Percentiles rank a stretch among this genome's conserved stretches.
Conservation (phyloP, 2,888 invertebrate genomes). For the Parnassius orleans region DNA sequence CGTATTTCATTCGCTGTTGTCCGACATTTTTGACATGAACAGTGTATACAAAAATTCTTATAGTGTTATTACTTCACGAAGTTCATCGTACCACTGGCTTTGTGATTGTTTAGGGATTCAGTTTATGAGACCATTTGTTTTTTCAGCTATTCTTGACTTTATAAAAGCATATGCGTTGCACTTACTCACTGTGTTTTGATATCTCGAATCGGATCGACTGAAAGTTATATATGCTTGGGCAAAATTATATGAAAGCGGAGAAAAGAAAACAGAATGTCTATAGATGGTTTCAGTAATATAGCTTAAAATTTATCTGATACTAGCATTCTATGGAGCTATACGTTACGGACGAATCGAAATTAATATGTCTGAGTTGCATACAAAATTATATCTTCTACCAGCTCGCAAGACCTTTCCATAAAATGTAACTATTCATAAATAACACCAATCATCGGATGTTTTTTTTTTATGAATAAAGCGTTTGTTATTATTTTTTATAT, state of each 20-base stretch:
- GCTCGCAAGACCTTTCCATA: background rate
- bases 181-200: constrained; percentile 39
- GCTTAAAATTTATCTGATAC: constrained; percentile 2
- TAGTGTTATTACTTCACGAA: background rate
- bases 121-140: constrained; percentile 35
- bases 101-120: constrained; percentile 41
- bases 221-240: constrained; percentile 31
- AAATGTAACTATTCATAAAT: too few relatives aligned
- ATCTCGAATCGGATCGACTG: constrained; percentile 34
- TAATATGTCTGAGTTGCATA: too few relatives aligned
- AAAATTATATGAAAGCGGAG: constrained; percentile 32
- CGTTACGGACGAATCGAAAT: background rate
- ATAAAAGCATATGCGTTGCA: constrained; percentile 36
- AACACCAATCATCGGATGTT: background rate
- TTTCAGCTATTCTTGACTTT: constrained; percentile 38
- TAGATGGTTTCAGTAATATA: constrained; percentile 6
- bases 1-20: background rate
- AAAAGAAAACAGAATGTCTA: constrained; percentile 29
- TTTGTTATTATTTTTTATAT: too few relatives aligned
- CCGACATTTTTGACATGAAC: background rate
- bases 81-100: constrained; percentile 19
- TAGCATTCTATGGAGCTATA: background rate
- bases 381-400: background rate
- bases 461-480: too few relatives aligned
- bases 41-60: background rate